These are phyloP conservation scores for Phalacrocorax aristotelis DNA, from an alignment of 2,113 vertebrate genomes.

Conservation along the genomic window DNA sequence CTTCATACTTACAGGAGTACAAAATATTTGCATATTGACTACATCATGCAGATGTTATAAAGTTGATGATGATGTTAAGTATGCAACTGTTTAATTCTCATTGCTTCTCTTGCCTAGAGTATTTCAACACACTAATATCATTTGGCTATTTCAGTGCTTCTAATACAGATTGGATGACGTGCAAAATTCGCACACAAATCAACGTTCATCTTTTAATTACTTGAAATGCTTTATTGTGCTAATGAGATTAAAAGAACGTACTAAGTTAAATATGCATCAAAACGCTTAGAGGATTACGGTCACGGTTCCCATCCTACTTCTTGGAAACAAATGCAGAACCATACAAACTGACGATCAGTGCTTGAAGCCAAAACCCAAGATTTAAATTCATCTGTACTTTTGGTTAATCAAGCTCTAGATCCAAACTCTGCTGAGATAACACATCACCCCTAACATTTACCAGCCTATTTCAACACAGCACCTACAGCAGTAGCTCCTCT, in stretches of 20 bases:
- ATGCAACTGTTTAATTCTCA: slow-evolving; percentile 4
- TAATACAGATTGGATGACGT: background rate
- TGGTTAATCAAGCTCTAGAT: background rate
- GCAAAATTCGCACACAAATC: background rate
- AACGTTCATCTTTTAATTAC: background rate
- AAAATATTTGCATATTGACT: background rate
- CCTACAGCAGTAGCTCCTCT: background rate
- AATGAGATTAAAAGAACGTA: background rate
- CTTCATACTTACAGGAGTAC: background rate
- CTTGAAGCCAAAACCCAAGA: background rate
- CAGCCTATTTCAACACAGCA: background rate
- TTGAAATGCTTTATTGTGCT: background rate
- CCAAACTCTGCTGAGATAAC: background rate
- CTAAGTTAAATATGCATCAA: background rate
- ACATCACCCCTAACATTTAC: background rate
- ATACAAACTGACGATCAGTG: background rate
- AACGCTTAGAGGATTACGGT: background rate
- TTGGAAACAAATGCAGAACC: background rate
- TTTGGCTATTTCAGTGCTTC: background rate
- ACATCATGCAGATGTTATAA: background rate
- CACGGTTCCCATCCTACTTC: background rate
- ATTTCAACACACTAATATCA: background rate
- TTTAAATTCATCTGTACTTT: background rate
- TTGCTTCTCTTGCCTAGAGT: background rate
- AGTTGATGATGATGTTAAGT: background rate